Evolutionary conservation across 2,113 vertebrate genomes (phyloP).

Genomic region (Hippocampus comes): DNA sequence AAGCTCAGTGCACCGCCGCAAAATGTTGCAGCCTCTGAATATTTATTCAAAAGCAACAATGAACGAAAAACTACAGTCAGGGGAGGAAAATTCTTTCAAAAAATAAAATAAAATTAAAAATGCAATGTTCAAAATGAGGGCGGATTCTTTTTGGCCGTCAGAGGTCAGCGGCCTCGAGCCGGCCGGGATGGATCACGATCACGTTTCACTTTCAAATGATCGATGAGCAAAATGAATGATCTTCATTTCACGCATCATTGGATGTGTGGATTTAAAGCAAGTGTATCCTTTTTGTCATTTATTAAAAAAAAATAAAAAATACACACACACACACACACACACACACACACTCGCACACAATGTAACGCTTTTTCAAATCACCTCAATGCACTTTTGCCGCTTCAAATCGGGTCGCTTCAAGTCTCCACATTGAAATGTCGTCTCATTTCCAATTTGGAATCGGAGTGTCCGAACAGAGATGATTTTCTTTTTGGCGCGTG

Average conservation of each 20-base stretch:
- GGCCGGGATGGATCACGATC: neutral
- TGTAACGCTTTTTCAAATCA: neutral
- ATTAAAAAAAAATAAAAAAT: neutral
- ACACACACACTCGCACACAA: neutral
- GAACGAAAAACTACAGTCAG: neutral
- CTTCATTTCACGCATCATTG: neutral
- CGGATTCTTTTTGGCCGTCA: neutral
- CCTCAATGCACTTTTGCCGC: neutral
- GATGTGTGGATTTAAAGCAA: neutral
- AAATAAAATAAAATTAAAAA: neutral
- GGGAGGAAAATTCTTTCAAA: neutral
- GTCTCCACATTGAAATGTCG: neutral
- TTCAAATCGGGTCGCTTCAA: neutral
- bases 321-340: neutral
- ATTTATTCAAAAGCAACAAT: too few relatives aligned
- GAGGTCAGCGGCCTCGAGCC: neutral
- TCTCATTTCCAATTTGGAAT: neutral
- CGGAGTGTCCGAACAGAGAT: neutral
- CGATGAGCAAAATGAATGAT: constrained; percentile 1
- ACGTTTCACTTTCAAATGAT: constrained; percentile 4
- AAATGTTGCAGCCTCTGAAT: too few relatives aligned
- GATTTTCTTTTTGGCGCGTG: neutral
- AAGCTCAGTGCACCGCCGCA: too few relatives aligned
- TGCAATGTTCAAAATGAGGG: neutral
- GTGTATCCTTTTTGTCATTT: neutral